Evolutionary conservation across 2,888 invertebrate species (phyloP), one percentile per base, ranked within the genome.

Genomic region (Eueremaeus valkanovi): DNA sequence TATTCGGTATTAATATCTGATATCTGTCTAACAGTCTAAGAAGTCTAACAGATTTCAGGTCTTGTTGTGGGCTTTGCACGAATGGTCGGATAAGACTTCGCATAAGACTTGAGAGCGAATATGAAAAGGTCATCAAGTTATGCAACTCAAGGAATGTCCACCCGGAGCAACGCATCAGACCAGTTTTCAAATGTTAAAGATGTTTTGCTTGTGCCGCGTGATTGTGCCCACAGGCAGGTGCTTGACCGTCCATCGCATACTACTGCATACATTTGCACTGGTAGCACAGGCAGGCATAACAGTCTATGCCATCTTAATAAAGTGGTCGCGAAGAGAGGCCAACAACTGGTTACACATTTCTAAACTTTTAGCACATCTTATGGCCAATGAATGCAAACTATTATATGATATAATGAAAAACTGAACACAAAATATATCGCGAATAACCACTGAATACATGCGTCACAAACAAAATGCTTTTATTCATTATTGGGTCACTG

Each of bases 111-210:
- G 72, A n/a, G n/a, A n/a, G n/a, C n/a, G 18, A n/a, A 72, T 36
- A 51, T 36, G 49, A 51, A 73, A 72, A 73, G 73, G 73, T 73
- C 73, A 73, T 73, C 73, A 11, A 73, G 73, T 73, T 73, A 73
- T 73, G 73, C 73, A 73, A 73, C 36, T 73, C 55, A 73, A 55
- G 55, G 73, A 73, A 73, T 73, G 73, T 73, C 73, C 73, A 73
- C 73, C 73, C 58, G 51, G 40, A 49, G 73, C 49, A 70, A 70
- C 73, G 27, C 27, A 42, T 73, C 55, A 73, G 73, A 73, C 73
- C 73, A 73, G 73, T 73, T 73, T 72, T 73, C 9, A 9, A 36
- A 36, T 70, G 29, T 3, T 31, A 11, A 66, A 70, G 45, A 70
- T 45, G 70, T 70, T 68, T 36, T 31, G 18, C 51, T 16, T 58